Percentiles rank a stretch among this genome's conserved stretches.
Conservation (phyloP, 2,113 vertebrate genomes). For the Stercorarius parasiticus region DNA sequence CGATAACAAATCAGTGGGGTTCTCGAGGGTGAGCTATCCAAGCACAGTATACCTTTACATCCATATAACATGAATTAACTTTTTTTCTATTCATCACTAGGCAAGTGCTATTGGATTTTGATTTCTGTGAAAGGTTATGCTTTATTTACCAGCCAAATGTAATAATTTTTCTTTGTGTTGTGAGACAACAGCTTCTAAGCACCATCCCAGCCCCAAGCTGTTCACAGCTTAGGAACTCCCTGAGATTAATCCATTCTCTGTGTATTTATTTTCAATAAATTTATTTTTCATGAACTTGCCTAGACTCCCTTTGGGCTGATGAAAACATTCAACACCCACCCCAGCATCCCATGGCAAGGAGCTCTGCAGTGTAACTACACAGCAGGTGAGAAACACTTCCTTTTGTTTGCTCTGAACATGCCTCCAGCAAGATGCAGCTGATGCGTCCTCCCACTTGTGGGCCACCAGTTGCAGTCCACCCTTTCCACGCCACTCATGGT, state of each 20-base stretch:
- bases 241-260: not conserved
- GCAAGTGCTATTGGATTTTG: not conserved
- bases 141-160: not conserved
- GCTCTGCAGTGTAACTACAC: accelerated
- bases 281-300: not conserved
- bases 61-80: not conserved
- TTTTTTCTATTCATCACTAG: not conserved
- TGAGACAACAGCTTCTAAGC: not conserved
- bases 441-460: not conserved
- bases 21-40: not conserved
- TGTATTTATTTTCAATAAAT: not conserved
- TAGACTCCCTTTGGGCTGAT: not conserved
- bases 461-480: not conserved
- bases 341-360: not conserved
- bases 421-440: not conserved
- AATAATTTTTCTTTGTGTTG: not conserved
- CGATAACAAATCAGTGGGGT: not conserved
- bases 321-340: not conserved
- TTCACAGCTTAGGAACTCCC: accelerated
- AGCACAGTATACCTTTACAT: not conserved
- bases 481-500: not conserved
- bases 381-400: not conserved
- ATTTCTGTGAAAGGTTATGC: not conserved
- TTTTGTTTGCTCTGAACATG: not conserved
- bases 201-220: not conserved